Conservation (phyloP, 53 echinoderm and acorn worm genomes). For the Zoroaster sp. region DNA sequence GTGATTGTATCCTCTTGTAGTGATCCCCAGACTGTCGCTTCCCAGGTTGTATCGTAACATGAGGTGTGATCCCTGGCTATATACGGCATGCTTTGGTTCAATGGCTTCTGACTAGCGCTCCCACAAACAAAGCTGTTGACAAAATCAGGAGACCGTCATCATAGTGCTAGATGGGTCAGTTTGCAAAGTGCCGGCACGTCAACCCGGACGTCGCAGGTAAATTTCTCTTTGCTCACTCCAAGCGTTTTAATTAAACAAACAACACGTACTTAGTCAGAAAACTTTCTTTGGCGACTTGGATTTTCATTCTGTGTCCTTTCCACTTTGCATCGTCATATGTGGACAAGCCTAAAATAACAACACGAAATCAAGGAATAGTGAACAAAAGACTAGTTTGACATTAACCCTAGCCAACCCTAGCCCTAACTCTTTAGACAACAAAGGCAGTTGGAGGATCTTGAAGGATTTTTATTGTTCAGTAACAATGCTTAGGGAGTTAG, state of each 20-base stretch:
- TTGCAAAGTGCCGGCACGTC: no score
- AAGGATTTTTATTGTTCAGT: not conserved
- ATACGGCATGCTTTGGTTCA: no score
- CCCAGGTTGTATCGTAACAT: not conserved
- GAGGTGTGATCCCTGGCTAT: not conserved
- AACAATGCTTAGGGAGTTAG: not conserved
- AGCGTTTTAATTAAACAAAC: not conserved
- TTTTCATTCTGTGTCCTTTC: slow-evolving; percentile 75
- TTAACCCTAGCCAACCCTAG: not conserved
- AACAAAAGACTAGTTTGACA: not conserved
- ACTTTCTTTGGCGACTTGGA: slow-evolving; percentile 82
- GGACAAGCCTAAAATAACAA: slow-evolving; percentile 57
- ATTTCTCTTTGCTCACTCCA: no score
- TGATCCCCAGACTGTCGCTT: not conserved
- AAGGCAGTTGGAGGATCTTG: not conserved
- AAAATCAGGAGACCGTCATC: not conserved
- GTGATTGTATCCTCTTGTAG: not conserved
- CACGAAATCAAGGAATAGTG: not conserved
- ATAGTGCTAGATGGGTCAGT: no score
- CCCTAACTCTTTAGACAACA: not conserved
- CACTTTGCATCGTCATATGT: slow-evolving; percentile 86
- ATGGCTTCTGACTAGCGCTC: no score
- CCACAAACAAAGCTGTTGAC: no score
- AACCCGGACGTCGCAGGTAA: no score
- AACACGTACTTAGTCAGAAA: slow-evolving; percentile 69